Evolutionary conservation across 2,797 vertebrate species (phyloP).

Genomic region (Microhierax caerulescens): DNA sequence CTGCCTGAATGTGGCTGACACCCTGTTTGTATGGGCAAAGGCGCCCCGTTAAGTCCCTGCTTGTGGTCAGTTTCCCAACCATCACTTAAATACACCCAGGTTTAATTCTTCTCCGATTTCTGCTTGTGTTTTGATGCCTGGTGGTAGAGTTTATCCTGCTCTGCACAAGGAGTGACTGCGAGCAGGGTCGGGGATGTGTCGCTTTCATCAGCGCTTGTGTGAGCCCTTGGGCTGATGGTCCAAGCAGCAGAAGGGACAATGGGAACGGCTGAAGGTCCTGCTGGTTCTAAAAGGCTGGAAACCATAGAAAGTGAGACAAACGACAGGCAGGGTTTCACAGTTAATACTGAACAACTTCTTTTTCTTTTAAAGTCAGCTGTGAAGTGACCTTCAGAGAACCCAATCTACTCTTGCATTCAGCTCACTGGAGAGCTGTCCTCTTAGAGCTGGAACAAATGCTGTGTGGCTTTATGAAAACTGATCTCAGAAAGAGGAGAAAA

Average conservation of each 20-base stretch:
- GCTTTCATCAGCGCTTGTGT: neutral
- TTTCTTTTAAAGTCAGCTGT: neutral
- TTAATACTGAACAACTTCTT: neutral
- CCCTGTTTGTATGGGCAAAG: rapidly evolving
- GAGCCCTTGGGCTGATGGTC: neutral
- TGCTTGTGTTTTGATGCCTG: neutral
- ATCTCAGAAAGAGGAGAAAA: neutral
- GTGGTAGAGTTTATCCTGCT: neutral
- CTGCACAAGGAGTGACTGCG: neutral
- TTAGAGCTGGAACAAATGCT: neutral
- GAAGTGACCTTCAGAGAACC: neutral
- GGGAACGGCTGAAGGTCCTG: neutral
- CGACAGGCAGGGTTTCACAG: neutral
- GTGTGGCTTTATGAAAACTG: neutral
- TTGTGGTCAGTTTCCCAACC: neutral
- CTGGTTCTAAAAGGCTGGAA: neutral
- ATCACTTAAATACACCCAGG: neutral
- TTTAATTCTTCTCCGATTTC: neutral
- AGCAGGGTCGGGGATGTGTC: neutral
- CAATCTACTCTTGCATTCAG: neutral
- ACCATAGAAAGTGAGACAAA: neutral
- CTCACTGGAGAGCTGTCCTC: neutral
- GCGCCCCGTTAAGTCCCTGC: neutral
- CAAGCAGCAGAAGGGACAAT: neutral
- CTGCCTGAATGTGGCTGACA: neutral